phyloP scores from a whole-genome alignment of 2,113 vertebrate species.

The Hippocampus mohnikei region DNA sequence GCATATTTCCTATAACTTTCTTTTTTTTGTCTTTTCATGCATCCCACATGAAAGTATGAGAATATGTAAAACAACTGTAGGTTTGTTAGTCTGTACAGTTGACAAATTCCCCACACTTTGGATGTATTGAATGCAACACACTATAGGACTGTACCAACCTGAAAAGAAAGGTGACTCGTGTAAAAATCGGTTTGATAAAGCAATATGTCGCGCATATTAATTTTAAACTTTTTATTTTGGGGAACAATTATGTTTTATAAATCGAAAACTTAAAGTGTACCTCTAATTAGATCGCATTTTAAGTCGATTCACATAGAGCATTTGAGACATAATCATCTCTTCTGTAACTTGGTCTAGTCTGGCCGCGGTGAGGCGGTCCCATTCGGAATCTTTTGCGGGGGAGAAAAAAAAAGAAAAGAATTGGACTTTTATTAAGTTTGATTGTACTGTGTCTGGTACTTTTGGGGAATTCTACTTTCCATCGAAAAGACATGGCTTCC shows the following conservation, averaged over 20 bases:
- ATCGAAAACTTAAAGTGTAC: not conserved
- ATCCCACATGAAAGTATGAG: not conserved
- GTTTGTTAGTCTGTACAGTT: not conserved
- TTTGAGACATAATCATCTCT: not conserved
- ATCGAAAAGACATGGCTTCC: slow-evolving; percentile 59
- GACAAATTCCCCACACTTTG: slow-evolving; percentile 5
- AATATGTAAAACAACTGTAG: not conserved
- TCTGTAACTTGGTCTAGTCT: slow-evolving; percentile 35
- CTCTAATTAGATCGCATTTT: not conserved
- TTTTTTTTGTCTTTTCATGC: not conserved
- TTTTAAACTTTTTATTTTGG: not conserved
- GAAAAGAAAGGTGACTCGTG: not conserved
- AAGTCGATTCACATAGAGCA: not conserved
- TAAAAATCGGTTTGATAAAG: not conserved
- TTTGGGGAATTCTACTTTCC: not conserved
- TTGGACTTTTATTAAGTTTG: slow-evolving; percentile 7
- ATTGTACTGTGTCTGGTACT: not conserved
- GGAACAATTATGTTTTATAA: not conserved
- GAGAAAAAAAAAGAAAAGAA: slow-evolving; percentile 14
- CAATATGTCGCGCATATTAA: no score
- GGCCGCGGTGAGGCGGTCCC: slow-evolving; percentile 31
- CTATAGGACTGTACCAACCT: slow-evolving; percentile 39
- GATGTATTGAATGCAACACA: not conserved
- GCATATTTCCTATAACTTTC: not conserved
- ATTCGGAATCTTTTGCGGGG: not conserved